A percentile compares a stretch with the other conserved stretches of the same genome.
Conservation (phyloP, 2,888 invertebrate species). For the Norana najaformis region DNA sequence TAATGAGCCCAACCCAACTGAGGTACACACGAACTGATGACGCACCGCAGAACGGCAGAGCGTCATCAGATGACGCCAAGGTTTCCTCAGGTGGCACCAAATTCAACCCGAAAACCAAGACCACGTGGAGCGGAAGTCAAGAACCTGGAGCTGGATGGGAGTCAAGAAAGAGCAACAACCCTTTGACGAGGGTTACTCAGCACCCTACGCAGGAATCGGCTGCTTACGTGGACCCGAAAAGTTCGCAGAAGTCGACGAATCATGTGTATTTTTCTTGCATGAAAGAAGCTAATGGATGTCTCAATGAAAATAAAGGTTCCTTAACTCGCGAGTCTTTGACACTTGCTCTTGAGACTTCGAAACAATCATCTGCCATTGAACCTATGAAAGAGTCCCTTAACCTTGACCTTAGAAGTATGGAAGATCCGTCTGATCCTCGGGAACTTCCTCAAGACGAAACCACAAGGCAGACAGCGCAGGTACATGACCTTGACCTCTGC, state of each 20-base stretch:
- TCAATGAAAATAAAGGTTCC: background rate
- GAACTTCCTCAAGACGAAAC: background rate
- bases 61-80: background rate
- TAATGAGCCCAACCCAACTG: background rate
- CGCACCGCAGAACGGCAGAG: background rate
- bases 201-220: background rate
- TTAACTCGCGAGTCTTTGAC: background rate
- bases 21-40: background rate
- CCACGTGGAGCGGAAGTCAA: background rate
- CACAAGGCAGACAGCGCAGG: background rate
- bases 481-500: background rate
- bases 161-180: background rate
- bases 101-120: background rate
- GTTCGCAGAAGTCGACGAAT: background rate
- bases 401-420: background rate
- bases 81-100: background rate
- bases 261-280: background rate
- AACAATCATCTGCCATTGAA: background rate
- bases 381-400: background rate
- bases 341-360: background rate
- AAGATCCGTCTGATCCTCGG: background rate
- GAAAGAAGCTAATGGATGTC: background rate
- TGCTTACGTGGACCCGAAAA: background rate
- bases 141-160: background rate
- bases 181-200: background rate